Evolutionary conservation across 1,140 invertebrate genomes (phyloP).

Genomic region (Brachionus paranguensis): DNA sequence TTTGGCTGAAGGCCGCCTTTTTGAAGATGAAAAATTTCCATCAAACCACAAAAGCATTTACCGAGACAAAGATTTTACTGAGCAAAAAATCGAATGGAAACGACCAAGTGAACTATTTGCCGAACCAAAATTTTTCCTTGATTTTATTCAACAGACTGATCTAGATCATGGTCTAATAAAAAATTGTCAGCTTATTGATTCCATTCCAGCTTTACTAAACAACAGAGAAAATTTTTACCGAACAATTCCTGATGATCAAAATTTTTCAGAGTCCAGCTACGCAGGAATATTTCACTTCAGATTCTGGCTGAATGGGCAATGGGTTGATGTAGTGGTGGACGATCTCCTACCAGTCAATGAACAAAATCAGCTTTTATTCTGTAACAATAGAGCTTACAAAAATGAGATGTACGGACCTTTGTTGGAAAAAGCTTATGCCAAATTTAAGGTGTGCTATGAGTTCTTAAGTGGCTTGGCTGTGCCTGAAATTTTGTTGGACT

Average conservation of each 20-base stretch:
- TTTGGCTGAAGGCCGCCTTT: conserved; percentile 60
- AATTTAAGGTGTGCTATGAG: neutral
- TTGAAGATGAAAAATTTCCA: conserved; percentile 67
- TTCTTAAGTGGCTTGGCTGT: neutral
- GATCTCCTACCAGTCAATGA: neutral
- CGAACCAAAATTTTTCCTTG: neutral
- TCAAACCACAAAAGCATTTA: conserved; percentile 60
- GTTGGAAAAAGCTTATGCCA: neutral
- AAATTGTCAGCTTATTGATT: neutral
- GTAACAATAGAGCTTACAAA: conserved; percentile 63
- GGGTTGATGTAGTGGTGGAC: neutral
- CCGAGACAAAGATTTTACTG: conserved; percentile 45
- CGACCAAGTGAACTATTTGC: neutral
- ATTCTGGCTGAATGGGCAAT: neutral
- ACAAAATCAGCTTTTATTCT: conserved; percentile 59
- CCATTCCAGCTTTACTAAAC: neutral
- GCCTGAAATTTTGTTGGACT: neutral
- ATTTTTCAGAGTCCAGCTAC: conserved; percentile 42
- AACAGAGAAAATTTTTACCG: neutral
- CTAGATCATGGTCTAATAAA: neutral
- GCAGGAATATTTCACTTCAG: neutral
- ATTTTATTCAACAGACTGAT: neutral
- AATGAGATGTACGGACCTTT: conserved; percentile 56
- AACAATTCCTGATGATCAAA: conserved; percentile 47
- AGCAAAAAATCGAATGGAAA: neutral